Evolutionary conservation across 2,113 vertebrate species (phyloP).

Genomic region (Callochromis pleurospilus): DNA sequence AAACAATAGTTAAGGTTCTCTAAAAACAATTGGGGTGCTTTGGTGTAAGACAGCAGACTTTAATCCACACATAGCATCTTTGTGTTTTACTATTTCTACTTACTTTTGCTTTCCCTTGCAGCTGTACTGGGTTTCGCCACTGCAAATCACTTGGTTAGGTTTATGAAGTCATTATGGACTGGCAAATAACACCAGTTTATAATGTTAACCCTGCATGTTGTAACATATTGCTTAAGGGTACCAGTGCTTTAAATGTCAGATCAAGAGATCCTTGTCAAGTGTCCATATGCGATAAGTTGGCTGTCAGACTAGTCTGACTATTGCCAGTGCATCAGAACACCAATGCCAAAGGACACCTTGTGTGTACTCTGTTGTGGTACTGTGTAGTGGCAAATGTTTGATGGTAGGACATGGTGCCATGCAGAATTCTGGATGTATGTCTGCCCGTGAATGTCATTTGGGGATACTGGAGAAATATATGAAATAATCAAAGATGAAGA

Average conservation of each 20-base stretch:
- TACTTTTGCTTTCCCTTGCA: neutral
- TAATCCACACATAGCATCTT: neutral
- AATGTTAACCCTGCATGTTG: neutral
- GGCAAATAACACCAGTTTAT: neutral
- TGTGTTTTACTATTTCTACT: neutral
- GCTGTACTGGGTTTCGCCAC: neutral
- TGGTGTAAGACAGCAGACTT: neutral
- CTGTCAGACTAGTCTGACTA: neutral
- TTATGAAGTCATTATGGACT: neutral
- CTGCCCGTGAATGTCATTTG: neutral
- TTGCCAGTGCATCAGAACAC: neutral
- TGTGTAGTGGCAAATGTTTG: neutral
- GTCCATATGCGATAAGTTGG: neutral
- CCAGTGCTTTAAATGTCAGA: neutral
- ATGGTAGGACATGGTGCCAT: neutral
- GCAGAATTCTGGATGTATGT: neutral
- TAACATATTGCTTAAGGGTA: neutral
- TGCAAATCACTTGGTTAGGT: neutral
- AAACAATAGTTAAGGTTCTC: neutral
- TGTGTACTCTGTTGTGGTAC: neutral
- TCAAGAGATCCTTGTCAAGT: neutral
- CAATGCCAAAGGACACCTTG: neutral
- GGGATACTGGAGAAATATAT: neutral
- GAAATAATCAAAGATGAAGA: neutral
- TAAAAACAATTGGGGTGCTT: neutral